Conservation (phyloP, 2,113 vertebrate genomes). For the Thunnus thynnus region DNA sequence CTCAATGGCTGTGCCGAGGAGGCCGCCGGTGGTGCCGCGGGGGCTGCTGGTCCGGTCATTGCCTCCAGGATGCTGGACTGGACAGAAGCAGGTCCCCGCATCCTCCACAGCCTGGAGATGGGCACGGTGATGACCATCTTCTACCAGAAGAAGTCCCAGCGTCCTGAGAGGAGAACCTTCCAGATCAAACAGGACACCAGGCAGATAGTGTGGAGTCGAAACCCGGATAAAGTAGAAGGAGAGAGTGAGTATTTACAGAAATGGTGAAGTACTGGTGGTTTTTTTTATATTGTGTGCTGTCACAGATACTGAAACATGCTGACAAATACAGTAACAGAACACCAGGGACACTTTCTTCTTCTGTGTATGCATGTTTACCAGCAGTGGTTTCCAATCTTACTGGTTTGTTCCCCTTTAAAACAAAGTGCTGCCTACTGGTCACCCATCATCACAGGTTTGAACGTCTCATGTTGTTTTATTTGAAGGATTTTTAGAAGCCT, state of each 20-base stretch:
- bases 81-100: slow-evolving; percentile 81
- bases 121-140: slow-evolving; percentile 90
- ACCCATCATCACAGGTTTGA: too few species aligned
- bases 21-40: slow-evolving; percentile 28
- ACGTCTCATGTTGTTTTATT: too few species aligned
- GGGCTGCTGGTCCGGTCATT: slow-evolving; percentile 45
- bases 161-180: slow-evolving; percentile 90
- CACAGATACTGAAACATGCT: slow-evolving; percentile 34
- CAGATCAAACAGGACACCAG: slow-evolving; percentile 86
- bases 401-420: too few species aligned
- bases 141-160: slow-evolving; percentile 91
- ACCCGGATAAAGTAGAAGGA: slow-evolving; percentile 88
- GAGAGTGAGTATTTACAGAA: slow-evolving; percentile 82
- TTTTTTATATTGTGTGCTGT: neutral
- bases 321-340: slow-evolving; percentile 24
- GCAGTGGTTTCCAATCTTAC: too few species aligned
- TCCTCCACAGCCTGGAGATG: slow-evolving; percentile 87
- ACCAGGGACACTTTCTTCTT: neutral
- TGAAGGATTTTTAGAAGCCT: too few species aligned
- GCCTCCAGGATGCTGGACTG: slow-evolving; percentile 78
- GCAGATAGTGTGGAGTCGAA: slow-evolving; percentile 88
- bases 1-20: slow-evolving; percentile 88
- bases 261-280: too few species aligned
- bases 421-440: too few species aligned
- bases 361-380: neutral